Percentiles rank a stretch among this genome's conserved stretches.
These are phyloP conservation scores for Megalops cyprinoides DNA, from an alignment of 2,797 vertebrate genomes.

Conservation along the genomic window DNA sequence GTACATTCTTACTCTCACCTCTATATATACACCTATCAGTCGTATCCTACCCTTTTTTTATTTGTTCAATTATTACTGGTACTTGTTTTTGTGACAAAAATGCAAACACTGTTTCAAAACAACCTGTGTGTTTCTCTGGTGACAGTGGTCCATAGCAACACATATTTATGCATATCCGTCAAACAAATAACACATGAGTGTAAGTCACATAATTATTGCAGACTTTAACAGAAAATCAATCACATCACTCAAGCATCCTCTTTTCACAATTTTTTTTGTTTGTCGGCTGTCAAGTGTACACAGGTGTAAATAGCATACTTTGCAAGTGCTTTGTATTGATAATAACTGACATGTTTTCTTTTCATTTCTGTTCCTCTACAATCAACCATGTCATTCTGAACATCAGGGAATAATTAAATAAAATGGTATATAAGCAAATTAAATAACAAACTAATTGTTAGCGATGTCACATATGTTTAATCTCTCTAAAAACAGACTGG, in stretches of 20 bases:
- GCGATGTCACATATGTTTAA: slow-evolving; percentile 27
- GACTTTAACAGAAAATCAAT: slow-evolving; percentile 42
- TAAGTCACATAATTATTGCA: slow-evolving; percentile 3
- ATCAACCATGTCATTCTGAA: slow-evolving; percentile 10
- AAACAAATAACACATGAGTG: slow-evolving; percentile 20
- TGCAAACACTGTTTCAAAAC: slow-evolving; percentile 22
- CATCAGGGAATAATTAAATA: slow-evolving; percentile 30
- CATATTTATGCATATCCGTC: slow-evolving; percentile 29
- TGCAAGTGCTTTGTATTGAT: slow-evolving; percentile 25
- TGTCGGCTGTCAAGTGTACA: slow-evolving; percentile 50
- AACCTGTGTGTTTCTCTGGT: slow-evolving; percentile 21
- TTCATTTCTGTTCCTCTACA: slow-evolving; percentile 25
- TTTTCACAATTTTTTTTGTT: slow-evolving; percentile 59
- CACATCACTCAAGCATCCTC: slow-evolving; percentile 56
- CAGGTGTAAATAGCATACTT: slow-evolving; percentile 29
- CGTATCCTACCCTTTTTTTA: slow-evolving; percentile 40
- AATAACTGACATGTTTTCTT: slow-evolving; percentile 13
- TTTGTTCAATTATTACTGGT: slow-evolving; percentile 43
- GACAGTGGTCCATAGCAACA: slow-evolving; percentile 28
- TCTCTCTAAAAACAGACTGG: slow-evolving; percentile 27
- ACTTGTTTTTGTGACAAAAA: slow-evolving; percentile 38
- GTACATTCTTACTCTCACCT: slow-evolving; percentile 13
- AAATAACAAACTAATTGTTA: slow-evolving; percentile 2
- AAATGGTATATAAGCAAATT: background rate
- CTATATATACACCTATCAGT: slow-evolving; percentile 5